Percentiles rank a stretch among this genome's conserved stretches.
phyloP scores from a whole-genome alignment of 2,113 vertebrate genomes.

The Globicephala melas region DNA sequence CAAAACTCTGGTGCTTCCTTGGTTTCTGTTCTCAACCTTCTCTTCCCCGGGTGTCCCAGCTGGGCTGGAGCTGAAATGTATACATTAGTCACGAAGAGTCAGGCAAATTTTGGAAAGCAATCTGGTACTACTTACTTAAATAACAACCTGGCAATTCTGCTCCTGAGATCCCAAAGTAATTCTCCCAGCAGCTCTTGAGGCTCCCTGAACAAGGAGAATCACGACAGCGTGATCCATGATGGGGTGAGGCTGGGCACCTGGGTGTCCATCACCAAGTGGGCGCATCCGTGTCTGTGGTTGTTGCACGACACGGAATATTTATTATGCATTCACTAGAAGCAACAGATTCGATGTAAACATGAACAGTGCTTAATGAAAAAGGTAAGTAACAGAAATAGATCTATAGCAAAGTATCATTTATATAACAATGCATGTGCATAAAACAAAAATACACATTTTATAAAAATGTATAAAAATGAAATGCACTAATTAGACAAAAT shows the following conservation, averaged over 20 bases:
- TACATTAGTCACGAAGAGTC: not conserved
- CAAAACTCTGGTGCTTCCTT: not conserved
- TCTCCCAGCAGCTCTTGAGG: not conserved
- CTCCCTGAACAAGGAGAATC: not conserved
- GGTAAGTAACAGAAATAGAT: not conserved
- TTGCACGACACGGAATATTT: rapidly evolving
- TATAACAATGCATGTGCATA: not conserved
- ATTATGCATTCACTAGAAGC: not conserved
- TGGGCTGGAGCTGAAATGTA: not conserved
- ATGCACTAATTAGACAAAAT: not conserved
- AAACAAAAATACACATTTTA: not conserved
- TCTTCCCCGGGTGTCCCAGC: not conserved
- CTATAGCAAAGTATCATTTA: not conserved
- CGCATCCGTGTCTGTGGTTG: rapidly evolving
- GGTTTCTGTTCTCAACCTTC: not conserved
- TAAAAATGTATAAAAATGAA: not conserved
- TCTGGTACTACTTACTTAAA: not conserved
- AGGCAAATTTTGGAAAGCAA: not conserved
- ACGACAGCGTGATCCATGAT: not conserved
- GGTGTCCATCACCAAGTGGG: rapidly evolving
- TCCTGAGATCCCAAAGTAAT: not conserved
- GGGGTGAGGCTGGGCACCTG: not conserved
- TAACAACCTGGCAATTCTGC: not conserved
- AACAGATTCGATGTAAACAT: not conserved
- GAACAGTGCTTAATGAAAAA: not conserved